Percentiles rank a stretch among this genome's conserved stretches.
Conservation (phyloP, 1,140 invertebrate species). For the Brachionus koreanus region DNA sequence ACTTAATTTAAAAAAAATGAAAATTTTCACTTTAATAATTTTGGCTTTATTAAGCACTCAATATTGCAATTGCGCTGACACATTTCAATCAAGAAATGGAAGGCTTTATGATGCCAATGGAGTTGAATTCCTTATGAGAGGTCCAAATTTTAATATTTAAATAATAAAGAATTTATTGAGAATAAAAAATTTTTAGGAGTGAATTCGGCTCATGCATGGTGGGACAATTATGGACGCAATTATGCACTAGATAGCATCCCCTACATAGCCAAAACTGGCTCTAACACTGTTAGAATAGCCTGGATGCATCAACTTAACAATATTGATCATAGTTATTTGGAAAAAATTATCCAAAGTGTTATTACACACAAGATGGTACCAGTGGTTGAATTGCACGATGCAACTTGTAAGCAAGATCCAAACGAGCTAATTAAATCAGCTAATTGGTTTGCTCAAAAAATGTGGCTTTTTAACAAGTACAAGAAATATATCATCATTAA, state of each 20-base stretch:
- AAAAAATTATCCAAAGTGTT: not conserved
- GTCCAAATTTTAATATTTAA: not conserved
- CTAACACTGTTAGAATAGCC: slow-evolving; percentile 4
- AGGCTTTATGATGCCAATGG: slow-evolving; percentile 19
- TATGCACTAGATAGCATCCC: slow-evolving; percentile 15
- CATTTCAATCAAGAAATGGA: slow-evolving; percentile 16
- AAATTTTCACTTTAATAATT: not conserved
- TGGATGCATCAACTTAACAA: slow-evolving; percentile 16
- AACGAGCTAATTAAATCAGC: slow-evolving; percentile 1
- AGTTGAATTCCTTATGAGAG: slow-evolving; percentile 3
- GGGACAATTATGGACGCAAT: slow-evolving; percentile 12
- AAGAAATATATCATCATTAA: slow-evolving; percentile 9
- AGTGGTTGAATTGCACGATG: slow-evolving; percentile 27
- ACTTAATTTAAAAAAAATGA: not conserved
- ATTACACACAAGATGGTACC: not conserved
- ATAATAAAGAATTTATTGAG: not conserved
- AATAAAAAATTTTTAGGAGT: not conserved
- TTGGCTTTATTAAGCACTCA: not conserved
- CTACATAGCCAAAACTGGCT: not conserved
- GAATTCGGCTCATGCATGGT: slow-evolving; percentile 36
- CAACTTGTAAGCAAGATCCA: not conserved
- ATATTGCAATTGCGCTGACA: not conserved
- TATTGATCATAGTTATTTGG: slow-evolving; percentile 4
- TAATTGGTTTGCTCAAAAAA: slow-evolving; percentile 22
- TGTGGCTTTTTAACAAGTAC: slow-evolving; percentile 11